Evolutionary conservation across 2,888 invertebrate species (phyloP), one percentile per base, ranked within the genome.

Genomic region (Phyllotreta striolata): DNA sequence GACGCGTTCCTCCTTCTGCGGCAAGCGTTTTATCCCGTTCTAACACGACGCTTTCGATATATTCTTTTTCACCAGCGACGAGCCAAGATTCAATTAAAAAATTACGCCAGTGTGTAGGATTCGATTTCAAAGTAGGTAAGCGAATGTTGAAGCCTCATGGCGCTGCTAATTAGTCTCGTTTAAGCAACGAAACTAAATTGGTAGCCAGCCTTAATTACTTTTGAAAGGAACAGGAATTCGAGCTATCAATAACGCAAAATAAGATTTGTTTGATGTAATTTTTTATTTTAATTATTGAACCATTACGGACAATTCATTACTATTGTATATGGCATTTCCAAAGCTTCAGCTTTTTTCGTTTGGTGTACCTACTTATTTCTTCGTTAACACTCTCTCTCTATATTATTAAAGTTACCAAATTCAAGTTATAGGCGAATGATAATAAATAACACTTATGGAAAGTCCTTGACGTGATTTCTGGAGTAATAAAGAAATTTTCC

Each of bases 81-180:
- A 39, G 57, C 57, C 47, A 57, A 57, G 39, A 39, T 47, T 57
- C 46, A 57, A 57, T 57, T 57, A 57, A 47, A 57, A 57, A 57
- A 47, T 10, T 39, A 57, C 37, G 57, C 57, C n/a, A 6, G 39
- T 47, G 47, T 57, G 24, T 24, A 24, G 24, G 24, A 57, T 57
- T 57, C 47, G 13, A 47, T 57, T 47, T 57, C 47, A 57, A 57
- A 57, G 57, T 24, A 14, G 38, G 38, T 9, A 44, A 46, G 24
- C 24, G 24, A 24, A 24, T 39, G 46, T 57, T 57, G 12, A 44
- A 35, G 57, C 38, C 39, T 57, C 46, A 47, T 14, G 47, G 47
- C 39, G 47, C 10, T 39, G 47, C 44, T 57, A 57, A 57, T 57
- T 57, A 57, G 47, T 39, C 47, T 46, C 47, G 8, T 57, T 57